Evolutionary conservation across 2,797 vertebrate species (phyloP).

Genomic region (Xyrichtys novacula): DNA sequence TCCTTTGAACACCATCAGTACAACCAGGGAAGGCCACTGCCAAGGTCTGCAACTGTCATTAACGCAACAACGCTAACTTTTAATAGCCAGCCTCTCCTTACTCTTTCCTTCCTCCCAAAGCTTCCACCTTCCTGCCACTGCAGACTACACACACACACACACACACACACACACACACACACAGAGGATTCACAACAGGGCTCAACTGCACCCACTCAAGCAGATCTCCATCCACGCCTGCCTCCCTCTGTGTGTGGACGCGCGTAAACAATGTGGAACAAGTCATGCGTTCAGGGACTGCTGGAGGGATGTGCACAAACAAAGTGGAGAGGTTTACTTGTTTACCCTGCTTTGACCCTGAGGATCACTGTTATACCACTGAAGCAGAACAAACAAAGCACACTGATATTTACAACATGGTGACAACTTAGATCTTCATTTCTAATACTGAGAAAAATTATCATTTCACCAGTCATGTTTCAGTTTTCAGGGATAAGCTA

Average conservation of each 20-base stretch:
- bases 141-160: slow-evolving; percentile 41
- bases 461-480: no score
- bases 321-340: slow-evolving; percentile 11
- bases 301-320: slow-evolving; percentile 26
- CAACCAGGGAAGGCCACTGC: slow-evolving; percentile 51
- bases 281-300: slow-evolving; percentile 22
- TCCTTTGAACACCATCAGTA: slow-evolving; percentile 37
- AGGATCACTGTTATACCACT: background rate
- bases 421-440: no score
- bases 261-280: slow-evolving; percentile 33
- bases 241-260: slow-evolving; percentile 11
- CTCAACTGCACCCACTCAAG: slow-evolving; percentile 4
- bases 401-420: background rate
- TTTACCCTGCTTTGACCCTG: slow-evolving; percentile 19
- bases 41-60: slow-evolving; percentile 70
- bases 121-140: slow-evolving; percentile 68
- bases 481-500: no score
- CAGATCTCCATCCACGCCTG: slow-evolving; percentile 7
- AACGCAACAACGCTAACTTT: slow-evolving; percentile 65
- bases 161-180: slow-evolving; percentile 37
- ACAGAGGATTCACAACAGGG: slow-evolving; percentile 21
- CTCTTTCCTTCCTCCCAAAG: slow-evolving; percentile 75
- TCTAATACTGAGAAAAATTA: no score
- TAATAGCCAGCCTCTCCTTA: slow-evolving; percentile 69
- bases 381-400: background rate